Percentiles rank a stretch among this genome's conserved stretches.
Evolutionary conservation across 2,888 invertebrate genomes (phyloP).

Genomic region (Theristus sp.): DNA sequence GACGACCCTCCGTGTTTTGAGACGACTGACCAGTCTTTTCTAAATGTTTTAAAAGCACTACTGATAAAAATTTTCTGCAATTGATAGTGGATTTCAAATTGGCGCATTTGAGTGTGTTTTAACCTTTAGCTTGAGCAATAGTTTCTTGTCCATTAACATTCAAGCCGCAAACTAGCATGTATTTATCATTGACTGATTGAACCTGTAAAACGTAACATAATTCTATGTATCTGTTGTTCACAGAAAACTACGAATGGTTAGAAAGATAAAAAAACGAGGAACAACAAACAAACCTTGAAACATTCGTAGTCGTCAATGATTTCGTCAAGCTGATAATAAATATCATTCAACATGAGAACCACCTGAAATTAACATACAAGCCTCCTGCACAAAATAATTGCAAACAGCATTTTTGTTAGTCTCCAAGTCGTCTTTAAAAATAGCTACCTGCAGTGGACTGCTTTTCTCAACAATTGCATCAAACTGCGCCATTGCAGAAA

Average conservation of each 20-base stretch:
- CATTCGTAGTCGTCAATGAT: constrained; percentile 40
- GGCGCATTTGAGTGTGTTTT: too few relatives aligned
- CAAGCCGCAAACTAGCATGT: constrained; percentile 5
- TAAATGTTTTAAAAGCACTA: too few relatives aligned
- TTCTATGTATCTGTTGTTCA: too few relatives aligned
- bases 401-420: too few relatives aligned
- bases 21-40: too few relatives aligned
- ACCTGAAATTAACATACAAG: not conserved
- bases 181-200: constrained; percentile 6
- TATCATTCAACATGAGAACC: constrained; percentile 62
- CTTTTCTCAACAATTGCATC: constrained; percentile 79
- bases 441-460: constrained; percentile 57
- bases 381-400: too few relatives aligned
- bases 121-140: not conserved
- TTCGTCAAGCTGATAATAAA: constrained; percentile 68
- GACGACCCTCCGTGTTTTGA: not conserved
- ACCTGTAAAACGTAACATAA: too few relatives aligned
- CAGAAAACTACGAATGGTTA: too few relatives aligned
- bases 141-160: not conserved
- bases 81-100: too few relatives aligned
- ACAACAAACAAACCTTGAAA: constrained; percentile 1
- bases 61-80: too few relatives aligned
- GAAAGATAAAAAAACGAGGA: too few relatives aligned
- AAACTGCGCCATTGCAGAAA: constrained; percentile 83
- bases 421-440: too few relatives aligned